Base-by-base conservation (phyloP, 1,140 invertebrate species). In the Homalodisca vitripennis region DNA sequence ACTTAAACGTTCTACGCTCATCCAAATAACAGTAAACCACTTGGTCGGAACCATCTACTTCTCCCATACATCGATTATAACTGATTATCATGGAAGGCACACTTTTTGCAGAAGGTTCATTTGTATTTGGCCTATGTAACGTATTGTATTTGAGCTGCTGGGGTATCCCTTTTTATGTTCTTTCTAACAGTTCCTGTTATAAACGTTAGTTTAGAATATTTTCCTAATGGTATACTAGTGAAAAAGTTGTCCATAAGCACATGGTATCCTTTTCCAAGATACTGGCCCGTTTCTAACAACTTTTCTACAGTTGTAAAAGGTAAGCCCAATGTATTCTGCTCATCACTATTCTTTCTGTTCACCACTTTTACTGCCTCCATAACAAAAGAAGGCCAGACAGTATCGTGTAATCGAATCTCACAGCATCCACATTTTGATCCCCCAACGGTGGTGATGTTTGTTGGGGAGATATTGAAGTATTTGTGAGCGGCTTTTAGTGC, bases 371-470 rank as follows among this genome's bases (percentile, higher is more conserved):
- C 70, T 70, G 14, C 71, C 69, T 64, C 62, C 53, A 32, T 73
- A 75, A n/a, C 67, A 74, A 64, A 60, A 73, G 20, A 74, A 69
- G 6, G 29, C 17, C 29, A 75, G 69, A 71, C 73, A 75, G 72
- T 75, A 75, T 68, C 75, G 74, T n/a, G 65, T 51, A 24, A 74
- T 32, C n/a, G 71, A 51, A 64, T 75, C 73, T 55, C 68, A 70
- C 26, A 75, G 64, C 71, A 76, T 75, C 70, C 70, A 76, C 70
- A 75, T 72, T 71, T 75, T 75, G 24, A 75, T 74, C 12, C 71
- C 74, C 70, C 64, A 75, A 29, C 66, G 69, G 34, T 75, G 72
- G 57, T 75, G 73, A 22, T 75, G 75, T 67, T 76, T 77, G 66
- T 75, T 75, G 31, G 72, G 72, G n/a, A 77, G 53, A 72, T 75